Evolutionary conservation across 2,888 invertebrate genomes (phyloP), one percentile per base, ranked within the genome.

Genomic region (Agriopis marginaria): DNA sequence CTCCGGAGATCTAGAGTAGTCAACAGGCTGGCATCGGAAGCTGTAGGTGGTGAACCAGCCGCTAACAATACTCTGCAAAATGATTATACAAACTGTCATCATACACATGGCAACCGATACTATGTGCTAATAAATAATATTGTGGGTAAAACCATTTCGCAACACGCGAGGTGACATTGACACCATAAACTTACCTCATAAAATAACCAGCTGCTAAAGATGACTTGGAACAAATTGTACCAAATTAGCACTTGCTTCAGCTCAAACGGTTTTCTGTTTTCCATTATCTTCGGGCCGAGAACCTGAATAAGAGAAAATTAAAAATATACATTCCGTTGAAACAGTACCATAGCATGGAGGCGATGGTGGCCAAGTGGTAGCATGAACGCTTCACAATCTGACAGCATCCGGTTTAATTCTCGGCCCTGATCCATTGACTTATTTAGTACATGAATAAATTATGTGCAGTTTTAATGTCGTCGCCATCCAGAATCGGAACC

Each of bases 201-300:
- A 85, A 97, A 97, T 60, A 97, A 92, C 95, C 96, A 97, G 12
- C 95, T 86, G 71, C 97, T 97, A 82, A 97, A 95, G 70, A 96
- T 75, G 10, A 98, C 97, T 96, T 98, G 98, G 73, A 97, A 95
- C 63, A 97, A 95, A 91, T 98, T 99, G 90, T 98, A 98, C 81
- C 96, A 95, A 74, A 98, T 96, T 80, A 99, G 95, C 42, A 97
- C 89, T 77, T 95, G 95, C 75, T 97, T 96, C 61, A 98, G 92
- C 79, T 97, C 95, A 79, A 97, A 97, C 0, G 98, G 97, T 91
- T 97, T 97, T 85, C 98, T 95, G 89, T 97, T 96, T 85, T 97
- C 96, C 98, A 99, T 98, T 42, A 97, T 85, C 82, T 95, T 96
- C 47, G 98, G 98, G 3, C 98, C 98, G 71, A 96, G 81, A 67